Evolutionary conservation across 2,797 vertebrate genomes (phyloP).

Genomic region (Heterohyrax brucei): DNA sequence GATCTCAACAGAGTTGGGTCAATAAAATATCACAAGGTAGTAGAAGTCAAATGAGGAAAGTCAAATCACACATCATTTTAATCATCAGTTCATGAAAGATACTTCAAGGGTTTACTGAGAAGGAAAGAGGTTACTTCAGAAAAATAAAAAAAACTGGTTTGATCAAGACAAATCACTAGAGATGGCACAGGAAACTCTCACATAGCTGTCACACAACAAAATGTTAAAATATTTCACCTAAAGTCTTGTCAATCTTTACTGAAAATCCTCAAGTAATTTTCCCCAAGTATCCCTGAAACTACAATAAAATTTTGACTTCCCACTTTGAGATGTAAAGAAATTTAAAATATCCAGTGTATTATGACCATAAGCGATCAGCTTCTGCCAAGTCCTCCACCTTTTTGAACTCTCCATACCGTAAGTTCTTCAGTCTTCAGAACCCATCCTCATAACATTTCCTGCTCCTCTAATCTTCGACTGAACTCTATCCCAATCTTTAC

Average conservation of each 20-base stretch:
- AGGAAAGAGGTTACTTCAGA: conserved; percentile 37
- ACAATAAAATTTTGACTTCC: conserved; percentile 43
- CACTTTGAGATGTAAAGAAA: conserved; percentile 28
- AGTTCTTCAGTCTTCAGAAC: not conserved
- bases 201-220: no score
- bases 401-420: conserved; percentile 20
- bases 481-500: conserved; percentile 39
- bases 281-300: conserved; percentile 12
- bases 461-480: not conserved
- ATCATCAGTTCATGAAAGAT: conserved; percentile 44
- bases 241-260: conserved; percentile 26
- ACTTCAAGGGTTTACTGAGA: conserved; percentile 38
- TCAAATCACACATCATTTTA: conserved; percentile 35
- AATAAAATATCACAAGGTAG: not conserved
- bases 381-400: not conserved
- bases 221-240: conserved; percentile 3
- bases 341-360: conserved; percentile 6
- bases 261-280: conserved; percentile 54
- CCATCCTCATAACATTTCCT: not conserved
- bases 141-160: conserved; percentile 60
- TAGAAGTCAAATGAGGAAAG: not conserved
- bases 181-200: conserved; percentile 44
- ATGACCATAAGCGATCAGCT: not conserved
- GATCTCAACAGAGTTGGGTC: conserved; percentile 2
- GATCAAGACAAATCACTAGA: conserved; percentile 25